These are phyloP conservation scores for Brachyptera putata DNA, from an alignment of 2,888 invertebrate genomes.

Conservation along the genomic window DNA sequence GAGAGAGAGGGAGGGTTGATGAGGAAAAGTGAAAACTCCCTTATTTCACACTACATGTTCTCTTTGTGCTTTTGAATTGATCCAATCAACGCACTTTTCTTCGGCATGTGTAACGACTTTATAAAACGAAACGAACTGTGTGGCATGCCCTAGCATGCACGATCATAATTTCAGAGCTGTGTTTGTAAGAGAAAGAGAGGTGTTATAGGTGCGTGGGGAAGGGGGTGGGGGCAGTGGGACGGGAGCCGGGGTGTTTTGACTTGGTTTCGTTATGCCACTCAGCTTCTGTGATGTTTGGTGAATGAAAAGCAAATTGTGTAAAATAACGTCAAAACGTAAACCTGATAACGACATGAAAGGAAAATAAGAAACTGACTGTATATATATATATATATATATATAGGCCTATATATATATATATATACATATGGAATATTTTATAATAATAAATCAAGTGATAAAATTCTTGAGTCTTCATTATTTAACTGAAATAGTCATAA, in stretches of 20 bases:
- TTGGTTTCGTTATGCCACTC: background rate
- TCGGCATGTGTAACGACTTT: constrained; percentile 24
- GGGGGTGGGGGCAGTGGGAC: too few relatives aligned
- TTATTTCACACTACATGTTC: constrained; percentile 42
- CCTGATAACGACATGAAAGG: background rate
- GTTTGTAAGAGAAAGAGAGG: too few relatives aligned
- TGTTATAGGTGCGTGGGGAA: too few relatives aligned
- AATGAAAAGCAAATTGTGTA: background rate
- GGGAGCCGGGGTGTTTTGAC: too few relatives aligned
- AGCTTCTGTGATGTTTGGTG: too few relatives aligned
- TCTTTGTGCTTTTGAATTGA: constrained; percentile 29
- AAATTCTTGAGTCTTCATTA: too few relatives aligned
- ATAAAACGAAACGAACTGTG: background rate
- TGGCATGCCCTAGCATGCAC: background rate
- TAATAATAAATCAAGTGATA: background rate
- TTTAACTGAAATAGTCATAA: too few relatives aligned
- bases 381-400: too few relatives aligned
- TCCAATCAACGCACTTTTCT: constrained; percentile 24
- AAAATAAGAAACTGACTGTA: background rate
- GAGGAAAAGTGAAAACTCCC: constrained; percentile 46
- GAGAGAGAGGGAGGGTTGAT: too few relatives aligned
- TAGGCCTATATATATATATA: too few relatives aligned
- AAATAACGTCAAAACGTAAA: constrained; percentile 8
- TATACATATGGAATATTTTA: background rate
- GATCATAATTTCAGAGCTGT: background rate